phyloP scores from a whole-genome alignment of 2,113 vertebrate genomes.

The Hippocampus barbouri region DNA sequence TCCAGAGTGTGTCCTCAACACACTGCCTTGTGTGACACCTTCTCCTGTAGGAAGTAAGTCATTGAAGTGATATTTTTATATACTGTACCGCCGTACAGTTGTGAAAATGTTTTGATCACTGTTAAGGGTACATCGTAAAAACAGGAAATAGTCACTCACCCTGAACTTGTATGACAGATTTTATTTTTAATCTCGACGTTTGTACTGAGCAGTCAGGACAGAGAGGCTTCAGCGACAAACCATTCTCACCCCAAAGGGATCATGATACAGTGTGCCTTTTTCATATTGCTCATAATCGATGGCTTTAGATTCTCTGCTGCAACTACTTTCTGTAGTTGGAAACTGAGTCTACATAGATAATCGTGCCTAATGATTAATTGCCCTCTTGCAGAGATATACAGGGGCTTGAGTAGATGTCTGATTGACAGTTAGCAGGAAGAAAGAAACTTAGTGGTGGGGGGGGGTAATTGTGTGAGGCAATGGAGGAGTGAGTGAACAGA shows the following conservation, averaged over 20 bases:
- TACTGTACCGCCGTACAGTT: too few relatives aligned
- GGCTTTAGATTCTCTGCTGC: background rate
- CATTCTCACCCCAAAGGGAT: background rate
- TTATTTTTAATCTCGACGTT: background rate
- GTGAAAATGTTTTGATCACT: too few relatives aligned
- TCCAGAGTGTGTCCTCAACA: too few relatives aligned
- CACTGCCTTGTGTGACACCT: too few relatives aligned
- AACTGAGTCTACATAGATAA: background rate
- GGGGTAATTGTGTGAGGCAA: conserved; percentile 1
- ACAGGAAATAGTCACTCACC: too few relatives aligned
- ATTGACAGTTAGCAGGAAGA: conserved; percentile 46
- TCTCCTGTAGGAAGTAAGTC: too few relatives aligned
- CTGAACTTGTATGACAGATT: background rate
- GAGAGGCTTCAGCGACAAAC: background rate
- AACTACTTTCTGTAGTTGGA: background rate
- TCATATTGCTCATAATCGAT: background rate
- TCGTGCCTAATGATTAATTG: conserved; percentile 27
- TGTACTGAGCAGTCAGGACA: background rate
- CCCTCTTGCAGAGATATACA: conserved; percentile 44
- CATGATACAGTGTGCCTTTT: background rate
- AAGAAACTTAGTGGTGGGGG: conserved; percentile 16
- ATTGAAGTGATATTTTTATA: too few relatives aligned
- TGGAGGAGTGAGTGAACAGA: conserved; percentile 5
- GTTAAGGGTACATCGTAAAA: too few relatives aligned
- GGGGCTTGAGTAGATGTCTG: conserved; percentile 33